Evolutionary conservation across 2,113 vertebrate genomes (phyloP).

Genomic region (Erythrocebus patas): DNA sequence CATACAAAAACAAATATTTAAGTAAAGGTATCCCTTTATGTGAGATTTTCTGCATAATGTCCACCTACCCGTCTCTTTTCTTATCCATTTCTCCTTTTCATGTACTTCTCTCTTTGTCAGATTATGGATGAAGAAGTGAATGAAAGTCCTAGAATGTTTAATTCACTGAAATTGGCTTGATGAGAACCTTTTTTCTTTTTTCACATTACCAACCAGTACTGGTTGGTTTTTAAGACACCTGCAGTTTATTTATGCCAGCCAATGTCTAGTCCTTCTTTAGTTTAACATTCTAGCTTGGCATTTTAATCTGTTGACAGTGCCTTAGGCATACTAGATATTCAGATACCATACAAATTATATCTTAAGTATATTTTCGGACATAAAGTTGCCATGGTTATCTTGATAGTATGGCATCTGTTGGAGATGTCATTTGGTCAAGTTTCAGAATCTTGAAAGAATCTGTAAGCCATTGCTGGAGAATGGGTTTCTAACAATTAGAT

Average conservation of each 20-base stretch:
- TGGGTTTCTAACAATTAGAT: constrained; percentile 1
- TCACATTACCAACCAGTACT: neutral
- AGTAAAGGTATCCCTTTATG: neutral
- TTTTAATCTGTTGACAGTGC: neutral
- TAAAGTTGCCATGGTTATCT: neutral
- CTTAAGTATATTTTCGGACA: neutral
- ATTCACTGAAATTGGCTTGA: neutral
- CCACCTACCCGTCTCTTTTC: neutral
- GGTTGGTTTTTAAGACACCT: neutral
- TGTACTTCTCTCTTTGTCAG: neutral
- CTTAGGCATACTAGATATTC: neutral
- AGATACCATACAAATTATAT: neutral
- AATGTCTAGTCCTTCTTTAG: neutral
- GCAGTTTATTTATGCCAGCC: neutral
- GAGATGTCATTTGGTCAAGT: neutral
- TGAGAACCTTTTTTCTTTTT: neutral
- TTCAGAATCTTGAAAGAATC: neutral
- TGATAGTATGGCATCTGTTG: neutral
- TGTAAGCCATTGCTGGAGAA: constrained; percentile 20
- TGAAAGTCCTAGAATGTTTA: neutral
- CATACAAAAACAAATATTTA: neutral
- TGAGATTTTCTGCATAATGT: neutral
- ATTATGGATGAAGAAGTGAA: neutral
- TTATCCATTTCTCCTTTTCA: neutral
- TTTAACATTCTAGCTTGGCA: neutral